A percentile compares a stretch with the other conserved stretches of the same genome.
Conservation (phyloP, 1,140 invertebrate species). For the Rhyzopertha dominica region DNA sequence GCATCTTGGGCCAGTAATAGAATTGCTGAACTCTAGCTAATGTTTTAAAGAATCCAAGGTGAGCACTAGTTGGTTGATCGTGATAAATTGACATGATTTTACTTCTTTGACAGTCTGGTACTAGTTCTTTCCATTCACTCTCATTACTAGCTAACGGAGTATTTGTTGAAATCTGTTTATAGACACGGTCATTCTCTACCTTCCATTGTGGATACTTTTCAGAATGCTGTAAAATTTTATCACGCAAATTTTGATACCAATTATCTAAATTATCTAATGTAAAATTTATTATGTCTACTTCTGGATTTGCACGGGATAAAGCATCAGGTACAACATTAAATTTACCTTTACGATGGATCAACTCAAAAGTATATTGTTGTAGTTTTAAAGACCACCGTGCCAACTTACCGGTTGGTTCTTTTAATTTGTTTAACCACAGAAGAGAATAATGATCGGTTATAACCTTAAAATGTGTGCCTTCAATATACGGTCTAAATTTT, state of each 20-base stretch:
- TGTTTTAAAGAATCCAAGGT: slow-evolving; percentile 22
- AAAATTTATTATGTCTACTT: too few species aligned
- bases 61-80: slow-evolving; percentile 12
- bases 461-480: slow-evolving; percentile 45
- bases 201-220: slow-evolving; percentile 15
- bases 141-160: slow-evolving; percentile 1
- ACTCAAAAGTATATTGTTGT: slow-evolving; percentile 40
- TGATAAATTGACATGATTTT: slow-evolving; percentile 13
- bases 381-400: slow-evolving; percentile 45
- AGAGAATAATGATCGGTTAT: slow-evolving; percentile 49
- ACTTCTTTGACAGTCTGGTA: slow-evolving; percentile 11
- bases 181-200: slow-evolving; percentile 13
- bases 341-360: slow-evolving; percentile 38
- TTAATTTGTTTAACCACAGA: slow-evolving; percentile 45
- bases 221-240: slow-evolving; percentile 6
- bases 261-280: too few species aligned
- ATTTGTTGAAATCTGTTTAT: slow-evolving; percentile 12
- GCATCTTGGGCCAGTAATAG: slow-evolving; percentile 25
- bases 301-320: slow-evolving; percentile 24
- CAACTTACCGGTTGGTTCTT: slow-evolving; percentile 44
- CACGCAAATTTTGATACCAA: slow-evolving; percentile 12
- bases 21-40: slow-evolving; percentile 7
- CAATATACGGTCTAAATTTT: slow-evolving; percentile 45
- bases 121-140: slow-evolving; percentile 21
- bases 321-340: slow-evolving; percentile 40